Conservation (phyloP, 2,888 invertebrate genomes). For the Acanthosepion pharaonis region DNA sequence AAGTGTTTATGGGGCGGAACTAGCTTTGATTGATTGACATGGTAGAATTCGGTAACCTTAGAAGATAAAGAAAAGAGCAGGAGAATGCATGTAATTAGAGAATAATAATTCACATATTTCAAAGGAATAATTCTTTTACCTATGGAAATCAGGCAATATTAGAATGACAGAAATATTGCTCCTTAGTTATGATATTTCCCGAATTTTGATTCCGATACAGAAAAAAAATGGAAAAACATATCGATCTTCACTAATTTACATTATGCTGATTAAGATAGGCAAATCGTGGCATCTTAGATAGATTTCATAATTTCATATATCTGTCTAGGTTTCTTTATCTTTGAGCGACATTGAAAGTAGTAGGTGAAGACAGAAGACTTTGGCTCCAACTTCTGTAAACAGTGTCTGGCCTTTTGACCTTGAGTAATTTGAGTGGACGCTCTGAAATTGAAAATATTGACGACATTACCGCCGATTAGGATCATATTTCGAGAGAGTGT, state of each 20-base stretch:
- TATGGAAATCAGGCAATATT: not conserved
- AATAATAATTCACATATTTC: not conserved
- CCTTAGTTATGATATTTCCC: not conserved
- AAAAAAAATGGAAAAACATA: not conserved
- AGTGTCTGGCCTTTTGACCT: not conserved
- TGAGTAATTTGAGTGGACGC: conserved; percentile 7
- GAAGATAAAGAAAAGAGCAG: not conserved
- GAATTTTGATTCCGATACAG: not conserved
- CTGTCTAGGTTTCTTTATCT: not conserved
- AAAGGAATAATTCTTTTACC: not conserved
- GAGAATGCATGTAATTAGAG: not conserved
- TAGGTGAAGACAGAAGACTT: not conserved
- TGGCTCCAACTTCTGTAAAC: not conserved
- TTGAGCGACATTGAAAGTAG: not conserved
- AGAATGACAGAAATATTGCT: not conserved
- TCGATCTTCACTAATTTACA: not conserved
- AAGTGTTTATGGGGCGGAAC: too few relatives aligned
- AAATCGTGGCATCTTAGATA: not conserved
- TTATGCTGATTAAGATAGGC: not conserved
- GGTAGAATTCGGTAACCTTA: not conserved
- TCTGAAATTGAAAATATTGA: not conserved
- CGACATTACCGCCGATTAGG: not conserved
- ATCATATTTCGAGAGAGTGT: not conserved
- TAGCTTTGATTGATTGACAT: not conserved
- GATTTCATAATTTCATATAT: not conserved